A percentile compares a stretch with the other conserved stretches of the same genome.
phyloP scores from a whole-genome alignment of 2,797 vertebrate species.

The Muraenolepis orangiensis region DNA sequence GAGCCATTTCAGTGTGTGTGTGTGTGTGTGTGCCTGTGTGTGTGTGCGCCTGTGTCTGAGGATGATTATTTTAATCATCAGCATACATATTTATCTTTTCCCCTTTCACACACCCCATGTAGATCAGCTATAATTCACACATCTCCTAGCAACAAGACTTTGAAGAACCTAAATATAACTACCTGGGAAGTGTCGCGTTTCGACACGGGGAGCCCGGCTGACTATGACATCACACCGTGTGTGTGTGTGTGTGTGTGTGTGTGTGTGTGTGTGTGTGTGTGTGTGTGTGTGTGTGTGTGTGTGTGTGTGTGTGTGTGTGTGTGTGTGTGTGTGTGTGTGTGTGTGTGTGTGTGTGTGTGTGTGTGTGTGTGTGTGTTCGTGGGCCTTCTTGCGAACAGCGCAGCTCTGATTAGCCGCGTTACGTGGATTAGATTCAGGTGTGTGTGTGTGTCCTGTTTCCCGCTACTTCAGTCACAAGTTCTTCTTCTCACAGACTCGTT shows the following conservation, averaged over 20 bases:
- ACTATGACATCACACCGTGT: not conserved
- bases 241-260: not conserved
- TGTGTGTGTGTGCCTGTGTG: not conserved
- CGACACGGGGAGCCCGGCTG: constrained; percentile 19
- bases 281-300: constrained; percentile 10
- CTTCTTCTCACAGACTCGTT: too few species aligned
- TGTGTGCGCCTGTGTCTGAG: too few species aligned
- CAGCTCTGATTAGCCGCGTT: too few species aligned
- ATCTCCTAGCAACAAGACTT: constrained; percentile 78
- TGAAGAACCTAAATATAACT: constrained; percentile 74
- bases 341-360: constrained; percentile 3
- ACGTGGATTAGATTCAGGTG: too few species aligned
- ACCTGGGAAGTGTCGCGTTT: constrained; percentile 58
- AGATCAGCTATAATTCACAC: constrained; percentile 66
- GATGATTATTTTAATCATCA: not conserved
- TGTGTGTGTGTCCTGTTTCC: too few species aligned
- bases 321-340: constrained; percentile 5
- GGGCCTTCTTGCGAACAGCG: too few species aligned
- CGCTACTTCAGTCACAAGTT: too few species aligned
- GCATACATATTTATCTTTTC: constrained; percentile 47
- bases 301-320: constrained; percentile 2
- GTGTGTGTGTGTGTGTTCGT: too few species aligned
- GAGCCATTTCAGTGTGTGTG: not conserved
- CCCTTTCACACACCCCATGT: constrained; percentile 50
- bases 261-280: too few species aligned